Evolutionary conservation across 2,113 vertebrate species (phyloP).

Genomic region (Chloroceryle aenea): DNA sequence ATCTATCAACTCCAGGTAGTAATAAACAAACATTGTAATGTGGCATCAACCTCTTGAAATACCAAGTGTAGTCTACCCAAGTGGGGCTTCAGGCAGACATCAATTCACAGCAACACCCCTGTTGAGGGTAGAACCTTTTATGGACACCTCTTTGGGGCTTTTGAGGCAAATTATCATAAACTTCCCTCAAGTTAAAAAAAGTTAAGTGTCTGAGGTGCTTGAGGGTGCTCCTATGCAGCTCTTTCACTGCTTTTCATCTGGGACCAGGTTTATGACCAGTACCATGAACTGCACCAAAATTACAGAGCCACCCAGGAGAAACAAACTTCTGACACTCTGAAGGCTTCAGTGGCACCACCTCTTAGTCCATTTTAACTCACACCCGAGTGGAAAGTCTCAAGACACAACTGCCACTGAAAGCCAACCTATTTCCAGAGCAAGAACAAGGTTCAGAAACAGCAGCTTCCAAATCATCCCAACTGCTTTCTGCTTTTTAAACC

Average conservation of each 20-base stretch:
- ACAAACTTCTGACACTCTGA: neutral
- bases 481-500: neutral
- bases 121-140: fast-evolving
- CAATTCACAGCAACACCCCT: fast-evolving
- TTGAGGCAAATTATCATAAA: neutral
- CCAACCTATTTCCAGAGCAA: fast-evolving
- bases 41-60: fast-evolving
- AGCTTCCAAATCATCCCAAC: neutral
- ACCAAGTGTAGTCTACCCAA: neutral
- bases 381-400: neutral
- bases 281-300: neutral
- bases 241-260: neutral
- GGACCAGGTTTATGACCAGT: neutral
- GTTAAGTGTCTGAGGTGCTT: neutral
- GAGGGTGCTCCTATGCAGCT: conserved; percentile 7
- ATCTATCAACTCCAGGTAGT: neutral
- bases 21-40: neutral
- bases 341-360: neutral
- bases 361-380: neutral
- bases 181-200: neutral
- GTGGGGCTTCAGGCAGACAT: neutral
- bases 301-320: neutral
- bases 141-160: fast-evolving
- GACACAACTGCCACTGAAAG: neutral
- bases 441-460: neutral